These are phyloP conservation scores for Periophthalmus magnuspinnatus DNA, from an alignment of 2,797 vertebrate species.

Conservation along the genomic window DNA sequence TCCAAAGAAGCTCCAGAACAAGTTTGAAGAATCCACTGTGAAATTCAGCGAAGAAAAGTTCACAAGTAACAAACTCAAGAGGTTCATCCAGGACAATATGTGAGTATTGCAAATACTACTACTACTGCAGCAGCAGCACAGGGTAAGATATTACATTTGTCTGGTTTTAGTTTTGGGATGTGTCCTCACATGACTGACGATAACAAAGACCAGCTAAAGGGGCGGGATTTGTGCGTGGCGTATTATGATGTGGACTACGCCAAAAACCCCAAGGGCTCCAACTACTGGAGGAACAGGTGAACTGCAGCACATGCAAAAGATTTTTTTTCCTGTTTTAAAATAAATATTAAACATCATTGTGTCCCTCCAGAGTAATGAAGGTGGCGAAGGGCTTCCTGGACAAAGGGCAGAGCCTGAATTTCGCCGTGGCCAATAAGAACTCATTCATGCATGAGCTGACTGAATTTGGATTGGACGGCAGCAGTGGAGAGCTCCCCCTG, in stretches of 20 bases:
- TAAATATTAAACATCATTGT: no score
- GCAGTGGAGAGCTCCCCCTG: slow-evolving; percentile 84
- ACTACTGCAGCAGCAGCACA: no score
- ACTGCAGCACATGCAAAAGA: not conserved
- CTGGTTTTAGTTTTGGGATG: slow-evolving; percentile 85
- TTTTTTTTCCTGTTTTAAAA: no score
- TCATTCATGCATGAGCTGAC: slow-evolving; percentile 86
- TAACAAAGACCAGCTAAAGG: slow-evolving; percentile 92
- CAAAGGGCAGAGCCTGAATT: slow-evolving; percentile 87
- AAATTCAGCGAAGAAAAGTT: slow-evolving; percentile 84
- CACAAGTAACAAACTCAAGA: slow-evolving; percentile 89
- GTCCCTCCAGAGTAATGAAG: slow-evolving; percentile 89
- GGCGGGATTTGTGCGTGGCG: slow-evolving; percentile 91
- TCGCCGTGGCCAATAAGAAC: slow-evolving; percentile 90
- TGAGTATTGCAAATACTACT: slow-evolving; percentile 46
- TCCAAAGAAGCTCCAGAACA: slow-evolving; percentile 84
- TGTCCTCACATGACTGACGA: slow-evolving; percentile 97
- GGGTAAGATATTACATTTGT: no score
- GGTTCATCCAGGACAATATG: slow-evolving; percentile 95
- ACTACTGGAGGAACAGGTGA: slow-evolving; percentile 99
- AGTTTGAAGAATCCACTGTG: slow-evolving; percentile 89
- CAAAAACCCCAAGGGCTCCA: slow-evolving; percentile 96
- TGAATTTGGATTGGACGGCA: slow-evolving; percentile 87
- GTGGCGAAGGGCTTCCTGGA: slow-evolving; percentile 92
- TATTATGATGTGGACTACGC: slow-evolving; percentile 97